A percentile compares a stretch with the other conserved stretches of the same genome.
Evolutionary conservation across 1,140 invertebrate genomes (phyloP).

Genomic region (Aphelenchoides fujianensis): DNA sequence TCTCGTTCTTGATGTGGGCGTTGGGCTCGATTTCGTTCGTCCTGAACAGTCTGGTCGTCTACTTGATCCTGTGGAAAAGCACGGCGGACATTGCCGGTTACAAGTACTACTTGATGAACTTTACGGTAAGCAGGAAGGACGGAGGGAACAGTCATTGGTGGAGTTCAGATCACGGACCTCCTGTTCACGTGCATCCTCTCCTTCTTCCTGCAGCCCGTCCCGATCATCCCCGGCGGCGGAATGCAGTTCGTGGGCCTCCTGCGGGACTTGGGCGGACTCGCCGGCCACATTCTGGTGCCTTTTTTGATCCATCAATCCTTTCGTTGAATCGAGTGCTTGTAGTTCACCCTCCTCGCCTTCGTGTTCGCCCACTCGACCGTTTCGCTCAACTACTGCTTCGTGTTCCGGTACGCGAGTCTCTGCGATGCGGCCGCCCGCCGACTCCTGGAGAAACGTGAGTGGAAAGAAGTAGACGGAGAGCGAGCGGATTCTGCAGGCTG

Average conservation of each 20-base stretch:
- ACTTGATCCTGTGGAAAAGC: slow-evolving; percentile 2
- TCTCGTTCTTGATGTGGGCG: neutral
- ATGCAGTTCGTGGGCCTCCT: neutral
- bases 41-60: slow-evolving; percentile 1
- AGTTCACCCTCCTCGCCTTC: slow-evolving; percentile 17
- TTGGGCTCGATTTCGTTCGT: neutral
- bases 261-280: slow-evolving; percentile 14
- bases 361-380: slow-evolving; percentile 22
- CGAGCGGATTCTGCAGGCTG: no score
- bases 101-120: neutral
- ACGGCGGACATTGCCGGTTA: neutral
- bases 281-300: slow-evolving; percentile 16
- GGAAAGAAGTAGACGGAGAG: no score
- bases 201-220: slow-evolving; percentile 10
- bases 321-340: neutral
- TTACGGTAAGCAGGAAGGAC: neutral
- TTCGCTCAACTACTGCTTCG: slow-evolving; percentile 20
- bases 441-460: slow-evolving; percentile 18
- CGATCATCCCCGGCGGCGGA: slow-evolving; percentile 23
- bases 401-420: slow-evolving; percentile 22
- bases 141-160: neutral
- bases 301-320: neutral
- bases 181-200: neutral
- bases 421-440: slow-evolving; percentile 6
- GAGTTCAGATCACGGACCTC: neutral